Percentiles rank a stretch among this genome's conserved stretches.
These are phyloP conservation scores for Vanessa cardui DNA, from an alignment of 2,888 invertebrate species.

Conservation along the genomic window DNA sequence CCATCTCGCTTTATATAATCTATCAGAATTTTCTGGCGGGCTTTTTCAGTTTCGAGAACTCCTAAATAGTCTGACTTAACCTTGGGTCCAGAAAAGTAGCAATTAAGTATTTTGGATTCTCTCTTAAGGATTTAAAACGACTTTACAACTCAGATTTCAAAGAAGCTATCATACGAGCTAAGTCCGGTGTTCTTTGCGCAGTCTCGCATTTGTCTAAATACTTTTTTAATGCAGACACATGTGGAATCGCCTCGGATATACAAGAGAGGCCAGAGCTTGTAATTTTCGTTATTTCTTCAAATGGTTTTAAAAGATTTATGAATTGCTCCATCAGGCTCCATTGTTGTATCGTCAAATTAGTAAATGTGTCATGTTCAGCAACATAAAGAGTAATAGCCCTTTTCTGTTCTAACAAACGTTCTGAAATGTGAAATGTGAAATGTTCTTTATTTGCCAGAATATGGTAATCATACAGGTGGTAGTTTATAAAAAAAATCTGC, in stretches of 20 bases:
- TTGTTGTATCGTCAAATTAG: conserved; percentile 38
- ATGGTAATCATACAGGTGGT: no score
- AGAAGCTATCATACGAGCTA: neutral
- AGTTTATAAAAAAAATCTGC: no score
- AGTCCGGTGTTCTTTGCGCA: conserved; percentile 8
- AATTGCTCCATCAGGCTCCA: conserved; percentile 45
- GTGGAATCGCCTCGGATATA: conserved; percentile 44
- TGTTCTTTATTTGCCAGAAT: no score
- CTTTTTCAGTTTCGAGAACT: neutral
- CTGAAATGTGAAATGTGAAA: no score
- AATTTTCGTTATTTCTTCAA: conserved; percentile 48
- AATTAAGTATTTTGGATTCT: conserved; percentile 8
- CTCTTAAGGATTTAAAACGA: conserved; percentile 37
- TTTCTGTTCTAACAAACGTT: conserved; percentile 44
- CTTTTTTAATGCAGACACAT: conserved; percentile 33
- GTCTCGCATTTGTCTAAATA: conserved; percentile 24
- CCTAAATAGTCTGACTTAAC: neutral
- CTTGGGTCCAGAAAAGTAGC: neutral
- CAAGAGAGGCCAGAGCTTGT: conserved; percentile 45
- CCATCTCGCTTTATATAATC: no score
- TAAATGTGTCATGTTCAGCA: conserved; percentile 28
- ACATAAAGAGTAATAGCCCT: conserved; percentile 42
- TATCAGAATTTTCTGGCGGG: neutral
- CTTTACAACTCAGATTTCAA: conserved; percentile 10
- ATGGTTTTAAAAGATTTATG: conserved; percentile 43